These are phyloP conservation scores for Cylindroiulus punctatus DNA, from an alignment of 2,888 invertebrate species.

Conservation along the genomic window DNA sequence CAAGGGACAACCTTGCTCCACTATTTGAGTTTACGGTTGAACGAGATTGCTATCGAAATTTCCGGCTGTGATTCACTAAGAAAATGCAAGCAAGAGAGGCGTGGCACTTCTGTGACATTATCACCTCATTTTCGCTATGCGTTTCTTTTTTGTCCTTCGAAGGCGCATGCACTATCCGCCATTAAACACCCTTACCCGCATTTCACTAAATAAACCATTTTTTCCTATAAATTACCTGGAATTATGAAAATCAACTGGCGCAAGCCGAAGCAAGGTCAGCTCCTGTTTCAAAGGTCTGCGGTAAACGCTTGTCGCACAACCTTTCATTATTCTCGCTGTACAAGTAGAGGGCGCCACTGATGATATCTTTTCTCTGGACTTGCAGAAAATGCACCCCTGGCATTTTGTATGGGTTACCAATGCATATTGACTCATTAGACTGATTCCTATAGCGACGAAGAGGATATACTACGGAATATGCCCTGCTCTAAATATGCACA, in stretches of 20 bases:
- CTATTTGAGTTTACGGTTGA: slow-evolving; percentile 32
- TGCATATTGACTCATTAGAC: no score
- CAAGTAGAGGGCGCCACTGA: no score
- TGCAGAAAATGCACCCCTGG: no score
- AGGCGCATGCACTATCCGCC: background rate
- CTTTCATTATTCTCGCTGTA: no score
- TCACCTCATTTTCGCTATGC: slow-evolving; percentile 19
- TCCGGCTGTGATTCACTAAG: slow-evolving; percentile 49
- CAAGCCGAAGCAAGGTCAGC: background rate
- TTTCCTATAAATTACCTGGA: background rate
- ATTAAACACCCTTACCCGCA: background rate
- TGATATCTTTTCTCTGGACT: no score
- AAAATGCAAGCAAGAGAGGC: slow-evolving; percentile 20
- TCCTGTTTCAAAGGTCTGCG: no score
- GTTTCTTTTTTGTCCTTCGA: slow-evolving; percentile 39
- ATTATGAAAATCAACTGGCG: background rate
- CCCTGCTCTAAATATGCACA: no score
- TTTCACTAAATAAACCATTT: background rate
- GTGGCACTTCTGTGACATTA: slow-evolving; percentile 40
- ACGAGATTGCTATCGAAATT: slow-evolving; percentile 48
- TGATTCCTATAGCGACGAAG: no score
- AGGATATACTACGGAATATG: no score
- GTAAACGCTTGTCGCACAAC: no score
- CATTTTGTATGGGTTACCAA: no score
- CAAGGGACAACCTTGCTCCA: slow-evolving; percentile 51